Percentiles rank a stretch among this genome's conserved stretches.
Evolutionary conservation across 2,888 invertebrate species (phyloP).

Genomic region (Tenthredo scrophulariae): DNA sequence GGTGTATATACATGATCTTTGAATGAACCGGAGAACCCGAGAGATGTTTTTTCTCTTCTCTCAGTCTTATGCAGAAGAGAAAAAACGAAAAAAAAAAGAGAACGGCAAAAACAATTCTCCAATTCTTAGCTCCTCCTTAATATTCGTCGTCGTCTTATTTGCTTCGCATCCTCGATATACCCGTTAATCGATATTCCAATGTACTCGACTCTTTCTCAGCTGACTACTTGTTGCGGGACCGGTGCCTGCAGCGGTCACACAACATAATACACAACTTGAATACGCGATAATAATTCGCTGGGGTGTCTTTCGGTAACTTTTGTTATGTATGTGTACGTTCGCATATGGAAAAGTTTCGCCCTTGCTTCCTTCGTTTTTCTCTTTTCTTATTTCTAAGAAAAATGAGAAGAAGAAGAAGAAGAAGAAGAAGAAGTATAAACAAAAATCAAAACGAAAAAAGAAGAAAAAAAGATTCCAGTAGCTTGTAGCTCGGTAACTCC

Average conservation of each 20-base stretch:
- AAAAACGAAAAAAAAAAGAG: background rate
- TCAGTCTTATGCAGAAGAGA: background rate
- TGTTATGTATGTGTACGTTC: background rate
- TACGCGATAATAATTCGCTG: background rate
- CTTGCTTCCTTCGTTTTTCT: background rate
- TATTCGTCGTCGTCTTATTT: background rate
- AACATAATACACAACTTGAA: background rate
- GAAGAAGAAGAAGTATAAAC: background rate
- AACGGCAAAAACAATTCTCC: background rate
- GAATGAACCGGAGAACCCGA: background rate
- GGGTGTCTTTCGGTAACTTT: background rate
- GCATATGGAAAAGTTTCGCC: background rate
- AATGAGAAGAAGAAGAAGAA: background rate
- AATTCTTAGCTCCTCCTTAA: constrained; percentile 1
- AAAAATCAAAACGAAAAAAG: background rate
- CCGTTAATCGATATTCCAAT: constrained; percentile 23
- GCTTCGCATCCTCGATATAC: constrained; percentile 10
- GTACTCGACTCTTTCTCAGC: constrained; percentile 29
- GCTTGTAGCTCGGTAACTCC: background rate
- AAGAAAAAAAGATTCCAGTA: background rate
- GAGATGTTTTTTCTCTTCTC: background rate
- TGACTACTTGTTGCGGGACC: constrained; percentile 39
- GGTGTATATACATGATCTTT: background rate
- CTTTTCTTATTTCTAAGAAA: background rate
- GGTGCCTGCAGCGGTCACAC: background rate